These are phyloP conservation scores for Rhaphigaster nebulosa DNA, from an alignment of 2,888 invertebrate species.

Conservation along the genomic window DNA sequence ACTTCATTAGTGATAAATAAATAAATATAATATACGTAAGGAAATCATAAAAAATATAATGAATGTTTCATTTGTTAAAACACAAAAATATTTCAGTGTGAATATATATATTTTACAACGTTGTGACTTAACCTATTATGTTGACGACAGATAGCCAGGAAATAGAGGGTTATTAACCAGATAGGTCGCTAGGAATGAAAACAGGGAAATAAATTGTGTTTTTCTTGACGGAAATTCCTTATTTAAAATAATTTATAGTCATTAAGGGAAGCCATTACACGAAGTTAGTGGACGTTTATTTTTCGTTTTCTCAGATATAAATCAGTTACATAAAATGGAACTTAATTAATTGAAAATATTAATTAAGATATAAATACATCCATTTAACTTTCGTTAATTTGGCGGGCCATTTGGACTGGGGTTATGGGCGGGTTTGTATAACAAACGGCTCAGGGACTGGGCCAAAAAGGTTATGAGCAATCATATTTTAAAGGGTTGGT, in stretches of 20 bases:
- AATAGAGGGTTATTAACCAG: slow-evolving; percentile 16
- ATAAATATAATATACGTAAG: too few species aligned
- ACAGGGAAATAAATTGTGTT: slow-evolving; percentile 22
- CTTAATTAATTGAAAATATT: slow-evolving; percentile 56
- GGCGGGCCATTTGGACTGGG: slow-evolving; percentile 50
- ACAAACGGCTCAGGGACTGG: slow-evolving; percentile 4
- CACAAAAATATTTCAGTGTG: neutral
- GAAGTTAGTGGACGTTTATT: slow-evolving; percentile 2
- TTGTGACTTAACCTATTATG: slow-evolving; percentile 27
- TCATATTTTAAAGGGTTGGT: slow-evolving; percentile 48
- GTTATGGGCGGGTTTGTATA: neutral
- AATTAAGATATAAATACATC: slow-evolving; percentile 49
- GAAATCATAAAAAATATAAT: too few species aligned
- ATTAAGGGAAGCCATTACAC: neutral
- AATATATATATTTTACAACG: neutral
- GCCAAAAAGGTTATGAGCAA: slow-evolving; percentile 51
- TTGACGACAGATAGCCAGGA: slow-evolving; percentile 41
- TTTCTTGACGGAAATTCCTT: slow-evolving; percentile 41
- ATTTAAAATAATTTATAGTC: slow-evolving; percentile 45
- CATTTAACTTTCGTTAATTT: slow-evolving; percentile 56
- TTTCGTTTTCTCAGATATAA: neutral
- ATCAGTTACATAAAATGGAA: slow-evolving; percentile 40
- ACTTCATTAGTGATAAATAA: too few species aligned
- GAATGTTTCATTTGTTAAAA: neutral
- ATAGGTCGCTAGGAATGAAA: slow-evolving; percentile 21